Percentiles rank a stretch among this genome's conserved stretches.
Conservation (phyloP, 2,113 vertebrate genomes). For the Halichoeres trimaculatus region DNA sequence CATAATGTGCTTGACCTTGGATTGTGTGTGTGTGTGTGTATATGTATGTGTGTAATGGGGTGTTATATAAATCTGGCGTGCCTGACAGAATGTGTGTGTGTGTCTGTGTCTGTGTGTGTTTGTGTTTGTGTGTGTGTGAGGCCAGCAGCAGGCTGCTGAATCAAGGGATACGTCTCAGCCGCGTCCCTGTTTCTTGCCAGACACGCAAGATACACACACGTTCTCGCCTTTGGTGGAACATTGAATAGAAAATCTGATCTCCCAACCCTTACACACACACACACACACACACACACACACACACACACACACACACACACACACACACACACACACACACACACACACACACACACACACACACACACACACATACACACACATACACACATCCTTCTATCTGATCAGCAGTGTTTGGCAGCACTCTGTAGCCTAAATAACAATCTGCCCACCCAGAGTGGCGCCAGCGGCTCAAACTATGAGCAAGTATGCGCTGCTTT, state of each 20-base stretch:
- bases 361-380: no score
- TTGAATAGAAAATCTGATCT: slow-evolving; percentile 22
- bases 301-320: slow-evolving; percentile 23
- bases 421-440: slow-evolving; percentile 66
- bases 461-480: slow-evolving; percentile 26
- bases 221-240: slow-evolving; percentile 17
- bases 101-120: no score
- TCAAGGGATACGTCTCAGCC: slow-evolving; percentile 24
- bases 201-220: slow-evolving; percentile 6
- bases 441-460: slow-evolving; percentile 50
- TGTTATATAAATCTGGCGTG: slow-evolving; percentile 63
- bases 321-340: slow-evolving; percentile 23
- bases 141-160: slow-evolving; percentile 31
- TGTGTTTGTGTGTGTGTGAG: slow-evolving; percentile 23
- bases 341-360: slow-evolving; percentile 23
- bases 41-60: slow-evolving; percentile 1
- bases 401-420: slow-evolving; percentile 46
- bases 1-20: slow-evolving; percentile 26
- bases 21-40: slow-evolving; percentile 7
- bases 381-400: slow-evolving; percentile 34
- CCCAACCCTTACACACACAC: slow-evolving; percentile 1
- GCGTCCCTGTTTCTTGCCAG: slow-evolving; percentile 17
- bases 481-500: slow-evolving; percentile 10
- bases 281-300: slow-evolving; percentile 20
- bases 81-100: slow-evolving; percentile 8